Conservation (phyloP, 2,797 vertebrate genomes). For the Periophthalmus magnuspinnatus region DNA sequence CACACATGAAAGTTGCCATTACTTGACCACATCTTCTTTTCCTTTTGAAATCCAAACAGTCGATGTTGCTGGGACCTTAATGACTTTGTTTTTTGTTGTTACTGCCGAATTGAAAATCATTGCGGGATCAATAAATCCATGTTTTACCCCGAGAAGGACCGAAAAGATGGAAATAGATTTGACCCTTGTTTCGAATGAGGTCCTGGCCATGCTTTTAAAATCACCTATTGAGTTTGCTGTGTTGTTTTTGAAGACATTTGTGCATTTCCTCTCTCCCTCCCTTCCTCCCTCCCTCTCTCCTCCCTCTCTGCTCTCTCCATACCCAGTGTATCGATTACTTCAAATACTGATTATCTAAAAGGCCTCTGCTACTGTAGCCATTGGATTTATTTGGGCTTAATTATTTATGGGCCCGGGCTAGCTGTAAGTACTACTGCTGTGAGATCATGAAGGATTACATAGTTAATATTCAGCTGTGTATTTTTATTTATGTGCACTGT, state of each 20-base stretch:
- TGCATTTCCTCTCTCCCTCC: conserved; percentile 55
- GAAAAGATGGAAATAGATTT: conserved; percentile 62
- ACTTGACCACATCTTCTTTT: not conserved
- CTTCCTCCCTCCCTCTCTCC: conserved; percentile 16
- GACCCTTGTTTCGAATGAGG: conserved; percentile 51
- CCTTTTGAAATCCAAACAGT: conserved; percentile 22
- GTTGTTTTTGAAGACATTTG: conserved; percentile 63
- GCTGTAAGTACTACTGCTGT: conserved; percentile 82
- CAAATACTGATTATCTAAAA: conserved; percentile 88
- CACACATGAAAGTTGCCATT: not conserved
- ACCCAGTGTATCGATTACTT: conserved; percentile 83
- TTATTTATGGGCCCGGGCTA: conserved; percentile 81
- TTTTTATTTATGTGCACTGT: conserved; percentile 80
- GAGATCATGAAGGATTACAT: conserved; percentile 82
- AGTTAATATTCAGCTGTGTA: conserved; percentile 81
- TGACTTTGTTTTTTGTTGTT: conserved; percentile 45
- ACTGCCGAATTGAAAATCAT: conserved; percentile 55
- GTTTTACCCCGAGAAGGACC: conserved; percentile 37
- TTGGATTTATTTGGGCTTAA: conserved; percentile 89
- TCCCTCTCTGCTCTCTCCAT: conserved; percentile 51
- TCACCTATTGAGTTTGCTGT: conserved; percentile 75
- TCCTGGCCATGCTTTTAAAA: conserved; percentile 65
- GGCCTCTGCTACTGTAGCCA: conserved; percentile 83
- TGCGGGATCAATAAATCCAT: conserved; percentile 65
- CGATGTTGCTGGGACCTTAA: conserved; percentile 40